A percentile compares a stretch with the other conserved stretches of the same genome.
These are phyloP conservation scores for Eupelmus urozonus DNA, from an alignment of 2,888 invertebrate genomes.

Conservation along the genomic window DNA sequence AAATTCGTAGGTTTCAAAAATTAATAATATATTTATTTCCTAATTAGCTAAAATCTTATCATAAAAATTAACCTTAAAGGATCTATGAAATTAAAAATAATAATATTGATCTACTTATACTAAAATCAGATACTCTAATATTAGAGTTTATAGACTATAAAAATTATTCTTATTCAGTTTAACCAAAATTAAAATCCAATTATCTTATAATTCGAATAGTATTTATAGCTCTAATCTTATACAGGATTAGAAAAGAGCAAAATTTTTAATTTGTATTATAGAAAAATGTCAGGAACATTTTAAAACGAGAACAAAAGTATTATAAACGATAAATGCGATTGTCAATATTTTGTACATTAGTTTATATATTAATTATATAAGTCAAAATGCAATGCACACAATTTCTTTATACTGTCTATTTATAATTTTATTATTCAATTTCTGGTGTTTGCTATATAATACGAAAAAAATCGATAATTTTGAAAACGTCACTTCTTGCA, in stretches of 20 bases:
- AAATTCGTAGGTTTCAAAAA: too few species aligned
- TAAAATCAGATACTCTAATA: not conserved
- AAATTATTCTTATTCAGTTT: not conserved
- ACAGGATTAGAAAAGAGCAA: not conserved
- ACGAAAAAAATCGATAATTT: too few species aligned
- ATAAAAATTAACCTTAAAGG: not conserved
- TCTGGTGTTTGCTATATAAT: too few species aligned
- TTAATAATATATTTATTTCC: not conserved
- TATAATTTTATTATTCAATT: too few species aligned
- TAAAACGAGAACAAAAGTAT: too few species aligned
- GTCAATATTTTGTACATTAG: not conserved
- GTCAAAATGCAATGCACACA: too few species aligned
- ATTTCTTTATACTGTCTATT: not conserved
- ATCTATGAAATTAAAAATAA: not conserved
- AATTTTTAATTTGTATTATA: not conserved
- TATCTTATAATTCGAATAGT: constrained; percentile 30
- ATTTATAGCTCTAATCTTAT: not conserved
- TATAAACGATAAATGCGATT: not conserved
- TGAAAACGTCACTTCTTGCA: too few species aligned
- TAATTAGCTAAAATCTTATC: not conserved
- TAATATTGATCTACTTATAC: not conserved
- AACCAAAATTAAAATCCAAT: not conserved
- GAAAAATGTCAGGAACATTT: not conserved
- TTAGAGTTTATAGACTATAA: not conserved
- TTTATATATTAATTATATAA: too few species aligned